A percentile compares a stretch with the other conserved stretches of the same genome.
Evolutionary conservation across 2,888 invertebrate genomes (phyloP).

Genomic region (Galeruca laticollis): DNA sequence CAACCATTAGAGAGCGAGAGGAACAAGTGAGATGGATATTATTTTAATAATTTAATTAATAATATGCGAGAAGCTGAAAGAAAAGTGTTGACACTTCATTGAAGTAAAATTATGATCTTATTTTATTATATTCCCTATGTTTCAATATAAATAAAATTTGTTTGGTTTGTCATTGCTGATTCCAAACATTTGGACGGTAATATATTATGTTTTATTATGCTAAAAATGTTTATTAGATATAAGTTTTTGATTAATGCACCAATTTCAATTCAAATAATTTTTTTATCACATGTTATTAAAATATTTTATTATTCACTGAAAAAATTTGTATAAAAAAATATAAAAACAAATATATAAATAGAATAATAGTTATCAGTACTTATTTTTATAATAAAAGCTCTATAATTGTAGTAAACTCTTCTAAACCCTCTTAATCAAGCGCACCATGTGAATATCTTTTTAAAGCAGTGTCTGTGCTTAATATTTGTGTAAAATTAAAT

Average conservation of each 20-base stretch:
- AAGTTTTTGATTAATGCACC: conserved; percentile 5
- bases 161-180: too few relatives aligned
- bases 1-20: too few relatives aligned
- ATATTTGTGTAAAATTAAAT: conserved; percentile 40
- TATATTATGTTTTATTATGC: too few relatives aligned
- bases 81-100: too few relatives aligned
- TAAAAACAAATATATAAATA: conserved; percentile 1
- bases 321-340: conserved; percentile 4
- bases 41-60: too few relatives aligned
- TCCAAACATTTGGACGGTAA: too few relatives aligned
- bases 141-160: too few relatives aligned
- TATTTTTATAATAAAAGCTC: conserved; percentile 36
- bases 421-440: conserved; percentile 37
- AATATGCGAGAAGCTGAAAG: too few relatives aligned
- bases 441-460: conserved; percentile 41
- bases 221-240: too few relatives aligned
- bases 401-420: conserved; percentile 33
- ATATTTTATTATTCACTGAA: conserved; percentile 16
- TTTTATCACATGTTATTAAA: conserved; percentile 18
- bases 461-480: conserved; percentile 45
- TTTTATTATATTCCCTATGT: too few relatives aligned
- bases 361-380: conserved; percentile 22
- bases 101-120: too few relatives aligned
- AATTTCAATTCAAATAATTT: conserved; percentile 1
- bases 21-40: too few relatives aligned